Evolutionary conservation across 2,888 invertebrate genomes (phyloP).

Genomic region (Coleophora deauratella): DNA sequence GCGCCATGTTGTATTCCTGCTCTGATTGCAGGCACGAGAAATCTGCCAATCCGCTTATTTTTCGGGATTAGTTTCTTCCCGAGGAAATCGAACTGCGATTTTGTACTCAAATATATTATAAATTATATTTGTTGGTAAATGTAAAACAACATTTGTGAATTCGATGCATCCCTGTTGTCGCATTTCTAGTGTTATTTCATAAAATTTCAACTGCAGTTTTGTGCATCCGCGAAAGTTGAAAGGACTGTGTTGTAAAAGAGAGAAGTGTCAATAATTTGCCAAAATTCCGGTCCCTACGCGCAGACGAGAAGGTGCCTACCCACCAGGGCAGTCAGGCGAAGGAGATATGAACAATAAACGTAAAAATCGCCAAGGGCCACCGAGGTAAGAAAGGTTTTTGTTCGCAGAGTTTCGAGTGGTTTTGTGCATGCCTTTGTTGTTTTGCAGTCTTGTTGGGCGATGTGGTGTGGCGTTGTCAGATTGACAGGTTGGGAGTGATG

Average conservation of each 20-base stretch:
- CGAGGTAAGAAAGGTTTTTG: conserved; percentile 75
- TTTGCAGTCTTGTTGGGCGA: conserved; percentile 44
- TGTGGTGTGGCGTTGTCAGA: conserved; percentile 39
- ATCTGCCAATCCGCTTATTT: conserved; percentile 74
- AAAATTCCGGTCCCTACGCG: conserved; percentile 91
- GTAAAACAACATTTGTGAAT: conserved; percentile 63
- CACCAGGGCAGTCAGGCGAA: conserved; percentile 77
- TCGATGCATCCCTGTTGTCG: conserved; percentile 68
- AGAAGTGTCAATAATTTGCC: conserved; percentile 72
- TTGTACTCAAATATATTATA: conserved; percentile 71
- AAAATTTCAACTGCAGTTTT: conserved; percentile 69
- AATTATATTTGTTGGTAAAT: conserved; percentile 71
- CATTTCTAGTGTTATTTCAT: conserved; percentile 67
- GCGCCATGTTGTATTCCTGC: conserved; percentile 76
- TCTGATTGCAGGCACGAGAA: conserved; percentile 75
- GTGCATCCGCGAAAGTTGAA: conserved; percentile 76
- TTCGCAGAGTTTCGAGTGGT: conserved; percentile 35
- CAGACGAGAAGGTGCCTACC: conserved; percentile 85
- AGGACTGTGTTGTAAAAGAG: conserved; percentile 74
- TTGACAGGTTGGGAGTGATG: conserved; percentile 43
- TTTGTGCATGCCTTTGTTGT: conserved; percentile 64
- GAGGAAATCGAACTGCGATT: conserved; percentile 68
- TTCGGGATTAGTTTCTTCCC: conserved; percentile 68
- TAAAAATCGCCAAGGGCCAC: conserved; percentile 86
- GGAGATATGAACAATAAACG: conserved; percentile 86